These are phyloP conservation scores for Tryphoninae sp. DNA, from an alignment of 2,888 invertebrate species.

Conservation along the genomic window DNA sequence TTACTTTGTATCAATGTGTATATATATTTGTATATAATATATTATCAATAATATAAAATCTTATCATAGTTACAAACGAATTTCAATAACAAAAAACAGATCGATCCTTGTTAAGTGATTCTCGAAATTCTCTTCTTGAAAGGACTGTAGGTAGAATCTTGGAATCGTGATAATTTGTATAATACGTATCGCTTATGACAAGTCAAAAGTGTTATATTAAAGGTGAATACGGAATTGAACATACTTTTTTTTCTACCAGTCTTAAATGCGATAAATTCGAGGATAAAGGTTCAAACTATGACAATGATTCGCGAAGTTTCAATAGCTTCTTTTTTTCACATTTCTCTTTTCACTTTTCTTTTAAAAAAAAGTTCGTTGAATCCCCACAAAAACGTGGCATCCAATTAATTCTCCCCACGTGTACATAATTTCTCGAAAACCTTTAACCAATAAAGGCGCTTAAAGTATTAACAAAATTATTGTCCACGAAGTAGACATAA, in stretches of 20 bases:
- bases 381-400: conserved; percentile 29
- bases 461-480: conserved; percentile 70
- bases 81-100: conserved; percentile 36
- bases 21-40: conserved; percentile 31
- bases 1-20: conserved; percentile 24
- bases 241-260: conserved; percentile 51
- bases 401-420: conserved; percentile 45
- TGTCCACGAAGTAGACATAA: conserved; percentile 67
- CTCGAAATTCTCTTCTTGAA: conserved; percentile 10
- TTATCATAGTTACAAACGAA: conserved; percentile 39
- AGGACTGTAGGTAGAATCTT: background rate
- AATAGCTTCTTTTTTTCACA: background rate
- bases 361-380: conserved; percentile 23
- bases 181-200: background rate
- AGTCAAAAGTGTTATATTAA: conserved; percentile 26
- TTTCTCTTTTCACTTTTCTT: conserved; percentile 10
- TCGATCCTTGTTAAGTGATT: conserved; percentile 13
- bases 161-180: background rate
- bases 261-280: conserved; percentile 51
- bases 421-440: conserved; percentile 57
- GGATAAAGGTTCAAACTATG: background rate
- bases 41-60: conserved; percentile 40
- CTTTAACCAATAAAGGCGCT: conserved; percentile 49
- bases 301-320: background rate
- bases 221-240: conserved; percentile 33